phyloP scores from a whole-genome alignment of 2,113 vertebrate species.

The Lagenorhynchus albirostris region DNA sequence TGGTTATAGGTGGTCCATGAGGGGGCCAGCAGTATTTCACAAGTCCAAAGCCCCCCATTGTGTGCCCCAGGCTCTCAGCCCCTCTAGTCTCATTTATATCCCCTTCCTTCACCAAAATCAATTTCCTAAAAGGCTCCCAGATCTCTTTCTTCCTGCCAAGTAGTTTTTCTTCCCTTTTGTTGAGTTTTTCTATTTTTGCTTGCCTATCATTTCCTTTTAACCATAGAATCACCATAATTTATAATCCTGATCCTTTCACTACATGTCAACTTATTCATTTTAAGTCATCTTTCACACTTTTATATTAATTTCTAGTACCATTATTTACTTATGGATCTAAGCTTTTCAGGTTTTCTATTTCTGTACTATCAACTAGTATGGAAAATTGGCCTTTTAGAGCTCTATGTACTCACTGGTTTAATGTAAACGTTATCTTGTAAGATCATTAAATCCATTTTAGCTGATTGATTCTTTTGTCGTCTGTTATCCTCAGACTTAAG shows the following conservation, averaged over 20 bases:
- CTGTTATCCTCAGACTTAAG: conserved; percentile 13
- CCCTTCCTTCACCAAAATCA: not conserved
- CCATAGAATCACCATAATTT: not conserved
- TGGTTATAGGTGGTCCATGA: not conserved
- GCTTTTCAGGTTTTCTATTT: not conserved
- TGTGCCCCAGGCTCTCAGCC: not conserved
- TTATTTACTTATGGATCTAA: not conserved
- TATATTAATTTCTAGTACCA: not conserved
- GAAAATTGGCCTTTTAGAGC: not conserved
- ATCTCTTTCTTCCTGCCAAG: not conserved
- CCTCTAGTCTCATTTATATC: not conserved
- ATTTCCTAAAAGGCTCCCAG: too few species aligned
- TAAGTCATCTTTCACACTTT: not conserved
- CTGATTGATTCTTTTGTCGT: conserved; percentile 14
- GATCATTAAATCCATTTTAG: conserved; percentile 44
- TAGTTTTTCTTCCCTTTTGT: not conserved
- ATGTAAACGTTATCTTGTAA: conserved; percentile 20
- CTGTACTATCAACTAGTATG: not conserved
- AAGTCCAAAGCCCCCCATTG: not conserved
- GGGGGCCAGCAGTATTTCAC: not conserved
- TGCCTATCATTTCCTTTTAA: not conserved
- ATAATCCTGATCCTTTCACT: not conserved
- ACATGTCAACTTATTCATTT: not conserved
- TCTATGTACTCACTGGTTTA: not conserved
- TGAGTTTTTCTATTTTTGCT: not conserved